Evolutionary conservation across 2,888 invertebrate species (phyloP), one percentile per base, ranked within the genome.

Genomic region (Drosophila leonis): DNA sequence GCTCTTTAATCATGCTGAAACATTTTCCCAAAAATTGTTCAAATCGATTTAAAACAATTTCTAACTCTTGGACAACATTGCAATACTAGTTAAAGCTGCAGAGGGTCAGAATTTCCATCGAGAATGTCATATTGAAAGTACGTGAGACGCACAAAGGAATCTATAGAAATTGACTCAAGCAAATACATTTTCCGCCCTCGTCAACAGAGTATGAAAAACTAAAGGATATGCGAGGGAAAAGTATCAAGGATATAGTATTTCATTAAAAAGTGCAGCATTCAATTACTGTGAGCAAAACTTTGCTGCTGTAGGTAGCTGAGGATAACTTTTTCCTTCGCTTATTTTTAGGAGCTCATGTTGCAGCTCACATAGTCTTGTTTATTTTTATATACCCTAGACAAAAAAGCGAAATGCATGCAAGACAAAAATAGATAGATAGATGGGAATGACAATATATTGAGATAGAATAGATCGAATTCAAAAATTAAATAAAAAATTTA

Each of bases 211-310:
- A 20, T 12, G 49, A 4, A 8, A 18, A 31, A 31, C 18, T 49
- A 13, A 49, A 49, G 18, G 31, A 52, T 24, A 15, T 54, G 54
- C 3, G 12, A 27, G 54, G 20, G 27, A 18, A 29, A 39, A 54
- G 37, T 54, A 54, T 37, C 54, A 39, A 39, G 54, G 37, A 54
- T 54, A 54, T 54, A 37, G 39, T 39, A 54, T 39, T 54, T 54
- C 37, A 54, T 39, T 54, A 27, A 54, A 52, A 54, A 54, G 54
- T 54, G 27, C 54, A 54, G 54, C 37, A 37, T 52, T 52, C 51
- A 52, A 52, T 52, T 52, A 35, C 35, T 35, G 2, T 18, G 13
- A 18, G 51, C 13, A 20, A 52, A 52, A 52, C 51, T 52, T 52
- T 49, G 49, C 18, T 33, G 49, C 49, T 49, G 13, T 49, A 33